Base-by-base conservation (phyloP, 2,113 vertebrate species). In the Eurypyga helias region DNA sequence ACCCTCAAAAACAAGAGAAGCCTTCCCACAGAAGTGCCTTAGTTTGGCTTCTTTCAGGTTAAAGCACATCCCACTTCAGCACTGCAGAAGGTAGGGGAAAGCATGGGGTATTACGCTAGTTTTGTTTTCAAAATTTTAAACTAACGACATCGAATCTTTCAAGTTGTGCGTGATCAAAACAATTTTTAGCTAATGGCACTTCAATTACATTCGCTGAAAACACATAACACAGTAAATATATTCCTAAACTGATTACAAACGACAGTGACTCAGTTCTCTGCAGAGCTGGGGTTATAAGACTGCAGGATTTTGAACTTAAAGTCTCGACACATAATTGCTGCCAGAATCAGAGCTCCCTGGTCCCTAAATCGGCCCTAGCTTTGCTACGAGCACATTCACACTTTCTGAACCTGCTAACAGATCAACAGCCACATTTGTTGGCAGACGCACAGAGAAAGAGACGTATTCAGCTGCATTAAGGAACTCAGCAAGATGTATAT, bases 191-290 rank as follows among this genome's bases (percentile, higher is more conserved):
- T 91, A 82, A 80, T 36, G 64, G 64, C 64, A 60, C 64, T 86
- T 48, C 73, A 64, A 72, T 41, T 81, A 80, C 26, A 31, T 48
- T 61, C 78, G 70, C 29, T 83, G 36, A 54, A 69, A 85, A 93
- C 76, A 69, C 9, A 1, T 33, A 90, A 41, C 8, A 7, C 6
- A 1, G 28, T 51, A 90, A 90, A 91, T 71, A 61, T 46, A 86
- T 76, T 92, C 77, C 43, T 91, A 54, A 93, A 91, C 24, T 61
- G 49, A 85, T 91, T 60, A 65, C 71, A 94, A 94, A 7, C 69
- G 82, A 87, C 70, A 78, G 66, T 2, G 25, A 85, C 83, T 76
- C 2, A 0, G 77, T 67, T 69, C 25, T 95, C 76, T 76, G 72
- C 51, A 77, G 24, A 91, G 57, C 43, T 89, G 41, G 25, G 65